Evolutionary conservation across 2,888 invertebrate species (phyloP).

Genomic region (Andrena fulva): DNA sequence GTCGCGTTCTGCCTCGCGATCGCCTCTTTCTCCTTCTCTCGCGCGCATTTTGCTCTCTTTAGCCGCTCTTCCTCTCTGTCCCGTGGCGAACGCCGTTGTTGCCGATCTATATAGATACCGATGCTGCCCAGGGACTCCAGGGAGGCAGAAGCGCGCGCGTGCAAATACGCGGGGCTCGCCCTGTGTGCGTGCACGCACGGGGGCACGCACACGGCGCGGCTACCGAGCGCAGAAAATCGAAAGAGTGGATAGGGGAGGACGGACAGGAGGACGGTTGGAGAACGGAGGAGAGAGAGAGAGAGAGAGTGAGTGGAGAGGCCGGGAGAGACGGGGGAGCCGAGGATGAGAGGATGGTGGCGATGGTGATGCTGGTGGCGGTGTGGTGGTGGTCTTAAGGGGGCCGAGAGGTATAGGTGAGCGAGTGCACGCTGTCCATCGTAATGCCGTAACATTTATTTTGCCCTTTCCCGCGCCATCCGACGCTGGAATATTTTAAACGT

Average conservation of each 20-base stretch:
- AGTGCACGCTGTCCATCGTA: slow-evolving; percentile 78
- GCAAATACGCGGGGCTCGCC: background rate
- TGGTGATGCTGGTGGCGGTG: background rate
- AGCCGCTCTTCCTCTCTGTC: slow-evolving; percentile 42
- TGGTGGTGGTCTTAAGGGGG: slow-evolving; percentile 47
- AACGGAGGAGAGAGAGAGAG: slow-evolving; percentile 8
- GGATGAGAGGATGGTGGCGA: slow-evolving; percentile 16
- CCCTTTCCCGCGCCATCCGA: slow-evolving; percentile 81
- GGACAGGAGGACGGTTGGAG: background rate
- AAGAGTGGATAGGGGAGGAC: slow-evolving; percentile 1
- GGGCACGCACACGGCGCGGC: slow-evolving; percentile 62
- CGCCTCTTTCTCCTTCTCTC: slow-evolving; percentile 37
- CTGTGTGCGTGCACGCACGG: slow-evolving; percentile 6
- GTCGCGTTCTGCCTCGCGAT: background rate
- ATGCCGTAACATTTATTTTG: slow-evolving; percentile 83
- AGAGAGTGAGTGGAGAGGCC: background rate
- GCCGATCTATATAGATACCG: slow-evolving; percentile 47
- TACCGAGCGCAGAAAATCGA: slow-evolving; percentile 62
- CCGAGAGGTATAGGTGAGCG: slow-evolving; percentile 71
- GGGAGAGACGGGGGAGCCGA: background rate
- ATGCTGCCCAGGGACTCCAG: background rate
- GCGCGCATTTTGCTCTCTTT: slow-evolving; percentile 37
- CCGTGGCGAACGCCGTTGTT: slow-evolving; percentile 51
- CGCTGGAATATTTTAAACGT: slow-evolving; percentile 83
- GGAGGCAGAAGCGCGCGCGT: slow-evolving; percentile 1